Base-by-base conservation (phyloP, 1,140 invertebrate genomes). In the Hylaeus volcanicus region DNA sequence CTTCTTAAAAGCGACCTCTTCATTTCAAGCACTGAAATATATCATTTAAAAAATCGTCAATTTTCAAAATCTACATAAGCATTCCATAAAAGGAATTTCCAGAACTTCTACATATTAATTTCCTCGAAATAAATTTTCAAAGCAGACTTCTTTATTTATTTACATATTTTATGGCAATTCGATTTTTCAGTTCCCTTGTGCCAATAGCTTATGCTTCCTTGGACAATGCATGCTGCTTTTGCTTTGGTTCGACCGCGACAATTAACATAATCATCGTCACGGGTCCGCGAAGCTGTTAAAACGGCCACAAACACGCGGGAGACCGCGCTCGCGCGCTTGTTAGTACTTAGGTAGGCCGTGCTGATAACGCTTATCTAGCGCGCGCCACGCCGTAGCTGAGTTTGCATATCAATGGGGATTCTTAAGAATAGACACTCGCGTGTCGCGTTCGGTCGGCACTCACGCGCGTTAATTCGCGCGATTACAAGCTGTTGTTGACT, bases 381-480 rank as follows among this genome's bases (percentile, higher is more conserved):
- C 45, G 61, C 72, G 71, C 61, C 60, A 73, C 51, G 63, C 55
- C 48, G 39, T 80, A 3, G 58, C 69, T 58, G 45, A 39, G 58
- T 73, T 83, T 63, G 68, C 81, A 76, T 81, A 83, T 85, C 81
- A 83, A 83, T 85, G 73, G 41, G 58, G 72, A 74, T 85, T 85
- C 71, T 83, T 80, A 76, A 83, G 69, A 81, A 85, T 73, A 79
- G 75, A 72, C 71, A 72, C 55, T 74, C 68, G 55, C 64, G 71
- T 84, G 64, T 77, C 68, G 56, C 39, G 14, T 56, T 74, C 55
- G 51, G 12, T 51, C 56, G 79, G 15, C 51, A 70, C 71, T 55
- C 71, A 51, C 39, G 53, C 66, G 58, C 41, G 51, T 66, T 74
- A 51, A 83, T 83, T 69, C 58, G 41, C 69, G 51, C 77, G 64